A percentile compares a stretch with the other conserved stretches of the same genome.
Evolutionary conservation across 2,888 invertebrate species (phyloP).

Genomic region (Taenaris catops): DNA sequence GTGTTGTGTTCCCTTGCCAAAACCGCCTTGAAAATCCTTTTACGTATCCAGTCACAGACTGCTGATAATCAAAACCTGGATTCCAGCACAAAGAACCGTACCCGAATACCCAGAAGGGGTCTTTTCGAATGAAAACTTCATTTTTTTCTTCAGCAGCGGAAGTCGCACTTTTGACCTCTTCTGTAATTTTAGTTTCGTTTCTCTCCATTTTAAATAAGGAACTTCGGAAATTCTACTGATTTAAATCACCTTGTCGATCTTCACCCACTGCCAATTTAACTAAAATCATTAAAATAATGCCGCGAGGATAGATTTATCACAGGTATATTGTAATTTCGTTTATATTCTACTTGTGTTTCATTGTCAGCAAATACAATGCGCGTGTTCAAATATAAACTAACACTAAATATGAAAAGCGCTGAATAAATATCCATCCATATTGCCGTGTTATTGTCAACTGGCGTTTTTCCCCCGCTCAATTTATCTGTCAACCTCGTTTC

Average conservation of each 20-base stretch:
- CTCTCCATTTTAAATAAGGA: constrained; percentile 26
- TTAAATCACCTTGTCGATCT: constrained; percentile 7
- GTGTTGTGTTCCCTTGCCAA: constrained; percentile 95
- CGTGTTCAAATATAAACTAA: constrained; percentile 39
- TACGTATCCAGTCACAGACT: constrained; percentile 90
- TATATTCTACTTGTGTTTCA: constrained; percentile 57
- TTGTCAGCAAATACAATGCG: constrained; percentile 46
- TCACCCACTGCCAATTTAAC: constrained; percentile 23
- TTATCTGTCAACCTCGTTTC: constrained; percentile 15
- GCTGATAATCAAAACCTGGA: constrained; percentile 92
- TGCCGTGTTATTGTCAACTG: constrained; percentile 39
- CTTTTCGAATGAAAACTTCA: constrained; percentile 46
- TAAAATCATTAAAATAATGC: constrained; percentile 41
- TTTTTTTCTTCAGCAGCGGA: constrained; percentile 21
- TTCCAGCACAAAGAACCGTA: constrained; percentile 98
- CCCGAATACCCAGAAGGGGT: constrained; percentile 93
- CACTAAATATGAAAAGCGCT: constrained; percentile 33
- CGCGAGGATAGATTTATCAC: constrained; percentile 38
- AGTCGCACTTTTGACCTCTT: constrained; percentile 4
- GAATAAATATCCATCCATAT: constrained; percentile 37
- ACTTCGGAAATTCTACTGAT: constrained; percentile 16
- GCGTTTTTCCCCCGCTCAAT: constrained; percentile 20
- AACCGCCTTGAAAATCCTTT: constrained; percentile 91
- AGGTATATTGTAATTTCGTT: constrained; percentile 37
- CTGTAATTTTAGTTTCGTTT: constrained; percentile 8